phyloP scores from a whole-genome alignment of 2,113 vertebrate species.

The Macroglossus sobrinus region DNA sequence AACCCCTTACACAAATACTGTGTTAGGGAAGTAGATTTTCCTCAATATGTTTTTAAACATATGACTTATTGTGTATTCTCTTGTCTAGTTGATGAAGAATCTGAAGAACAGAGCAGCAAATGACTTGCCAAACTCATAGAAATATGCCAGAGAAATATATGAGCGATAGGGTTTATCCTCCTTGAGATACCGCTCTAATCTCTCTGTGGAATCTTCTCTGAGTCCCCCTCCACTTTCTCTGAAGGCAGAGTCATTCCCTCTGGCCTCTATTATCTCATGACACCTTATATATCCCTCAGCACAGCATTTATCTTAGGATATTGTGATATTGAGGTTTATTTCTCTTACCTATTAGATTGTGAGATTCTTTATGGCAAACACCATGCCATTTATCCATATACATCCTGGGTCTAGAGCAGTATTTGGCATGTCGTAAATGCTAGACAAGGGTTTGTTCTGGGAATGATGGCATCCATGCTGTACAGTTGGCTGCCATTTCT shows the following conservation, averaged over 20 bases:
- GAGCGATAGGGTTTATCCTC: not conserved
- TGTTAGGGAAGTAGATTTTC: not conserved
- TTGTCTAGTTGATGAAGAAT: not conserved
- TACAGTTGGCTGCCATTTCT: not conserved
- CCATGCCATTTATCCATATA: not conserved
- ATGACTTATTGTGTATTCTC: not conserved
- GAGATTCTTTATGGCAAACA: not conserved
- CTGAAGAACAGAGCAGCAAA: not conserved
- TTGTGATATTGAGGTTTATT: not conserved
- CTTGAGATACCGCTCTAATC: not conserved
- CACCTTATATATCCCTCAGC: slow-evolving; percentile 44
- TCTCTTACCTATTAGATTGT: not conserved
- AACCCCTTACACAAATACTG: not conserved
- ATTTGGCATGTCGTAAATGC: not conserved
- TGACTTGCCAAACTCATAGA: not conserved
- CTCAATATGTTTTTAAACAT: not conserved
- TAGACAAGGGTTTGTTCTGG: not conserved
- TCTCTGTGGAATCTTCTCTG: not conserved
- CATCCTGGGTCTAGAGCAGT: not conserved
- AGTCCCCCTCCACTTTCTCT: not conserved
- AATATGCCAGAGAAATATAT: not conserved
- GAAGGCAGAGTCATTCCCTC: not conserved
- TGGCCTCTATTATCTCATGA: not conserved
- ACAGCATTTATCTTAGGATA: slow-evolving; percentile 40
- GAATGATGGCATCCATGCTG: not conserved